A percentile compares a stretch with the other conserved stretches of the same genome.
Evolutionary conservation across 2,113 vertebrate species (phyloP).

Genomic region (Rhodinocichla rosea): DNA sequence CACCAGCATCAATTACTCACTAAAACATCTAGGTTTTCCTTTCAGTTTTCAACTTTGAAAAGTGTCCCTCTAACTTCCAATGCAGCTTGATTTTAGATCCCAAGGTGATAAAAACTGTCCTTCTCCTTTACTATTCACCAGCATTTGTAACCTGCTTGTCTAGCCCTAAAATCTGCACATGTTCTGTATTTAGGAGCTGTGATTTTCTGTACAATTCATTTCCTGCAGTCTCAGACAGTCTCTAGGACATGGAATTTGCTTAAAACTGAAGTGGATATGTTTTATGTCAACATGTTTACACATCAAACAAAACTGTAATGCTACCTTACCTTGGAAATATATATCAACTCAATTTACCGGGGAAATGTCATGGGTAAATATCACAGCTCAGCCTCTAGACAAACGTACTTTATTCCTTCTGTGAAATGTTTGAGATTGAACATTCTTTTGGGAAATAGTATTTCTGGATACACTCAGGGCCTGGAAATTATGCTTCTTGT

Average conservation of each 20-base stretch:
- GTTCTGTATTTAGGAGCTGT: not conserved
- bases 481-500: not conserved
- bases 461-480: not conserved
- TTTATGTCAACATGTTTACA: slow-evolving; percentile 25
- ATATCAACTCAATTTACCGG: slow-evolving; percentile 30
- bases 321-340: not conserved
- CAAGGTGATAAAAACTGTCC: not conserved
- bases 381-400: not conserved
- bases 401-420: not conserved
- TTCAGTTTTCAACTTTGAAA: not conserved
- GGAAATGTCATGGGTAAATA: not conserved
- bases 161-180: not conserved
- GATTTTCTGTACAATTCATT: not conserved
- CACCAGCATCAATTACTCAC: not conserved
- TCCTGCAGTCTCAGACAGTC: not conserved
- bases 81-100: not conserved
- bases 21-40: not conserved
- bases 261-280: not conserved
- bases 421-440: not conserved
- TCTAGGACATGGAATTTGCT: not conserved
- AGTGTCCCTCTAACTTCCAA: not conserved
- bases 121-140: not conserved
- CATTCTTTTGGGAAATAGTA: not conserved
- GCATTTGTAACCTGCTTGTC: not conserved
- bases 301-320: slow-evolving; percentile 3